These are phyloP conservation scores for Campylomormyrus tamandua DNA, from an alignment of 2,113 vertebrate genomes.

Conservation along the genomic window DNA sequence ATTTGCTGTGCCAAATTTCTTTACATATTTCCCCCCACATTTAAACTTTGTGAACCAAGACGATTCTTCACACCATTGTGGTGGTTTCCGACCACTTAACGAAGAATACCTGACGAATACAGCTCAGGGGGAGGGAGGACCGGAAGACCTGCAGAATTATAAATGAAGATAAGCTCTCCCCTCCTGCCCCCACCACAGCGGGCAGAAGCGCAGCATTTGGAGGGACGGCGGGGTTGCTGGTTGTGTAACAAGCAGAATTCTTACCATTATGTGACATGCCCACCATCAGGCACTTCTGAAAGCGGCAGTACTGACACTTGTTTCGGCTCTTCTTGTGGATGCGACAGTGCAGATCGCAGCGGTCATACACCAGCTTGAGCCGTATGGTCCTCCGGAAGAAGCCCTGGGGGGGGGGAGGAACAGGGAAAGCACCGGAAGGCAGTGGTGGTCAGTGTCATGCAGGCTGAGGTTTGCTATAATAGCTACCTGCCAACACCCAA, in stretches of 20 bases:
- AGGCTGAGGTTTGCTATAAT: neutral
- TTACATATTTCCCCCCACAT: neutral
- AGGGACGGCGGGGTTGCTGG: neutral
- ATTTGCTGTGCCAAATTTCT: neutral
- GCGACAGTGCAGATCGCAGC: conserved; percentile 89
- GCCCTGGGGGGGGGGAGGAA: conserved; percentile 58
- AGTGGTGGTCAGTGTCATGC: neutral
- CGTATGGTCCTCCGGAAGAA: conserved; percentile 94
- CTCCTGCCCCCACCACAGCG: neutral
- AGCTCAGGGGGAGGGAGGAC: neutral
- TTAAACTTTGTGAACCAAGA: neutral
- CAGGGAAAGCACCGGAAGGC: neutral
- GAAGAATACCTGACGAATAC: neutral
- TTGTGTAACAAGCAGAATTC: conserved; percentile 25
- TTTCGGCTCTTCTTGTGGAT: conserved; percentile 98
- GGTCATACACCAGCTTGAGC: conserved; percentile 90
- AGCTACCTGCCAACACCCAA: neutral
- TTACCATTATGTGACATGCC: conserved; percentile 99
- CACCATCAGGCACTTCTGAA: conserved; percentile 93
- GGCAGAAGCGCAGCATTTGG: neutral
- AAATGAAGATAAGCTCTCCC: neutral
- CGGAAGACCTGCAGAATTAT: neutral
- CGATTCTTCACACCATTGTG: neutral
- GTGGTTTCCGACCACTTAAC: neutral
- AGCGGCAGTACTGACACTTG: conserved; percentile 98